Base-by-base conservation (phyloP, 2,888 invertebrate genomes). In the Amphiduros pacificus region DNA sequence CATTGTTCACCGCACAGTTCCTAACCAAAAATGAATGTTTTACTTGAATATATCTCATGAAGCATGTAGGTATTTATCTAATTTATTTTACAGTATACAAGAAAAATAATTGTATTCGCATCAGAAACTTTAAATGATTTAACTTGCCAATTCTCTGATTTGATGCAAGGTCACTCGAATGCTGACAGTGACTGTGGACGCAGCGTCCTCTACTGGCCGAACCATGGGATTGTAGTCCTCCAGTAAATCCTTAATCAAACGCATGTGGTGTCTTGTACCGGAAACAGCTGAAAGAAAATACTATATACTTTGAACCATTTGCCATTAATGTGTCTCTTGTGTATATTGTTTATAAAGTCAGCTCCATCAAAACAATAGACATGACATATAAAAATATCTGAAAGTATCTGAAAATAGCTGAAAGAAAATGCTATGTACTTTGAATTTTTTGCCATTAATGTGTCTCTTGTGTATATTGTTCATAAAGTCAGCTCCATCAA, bases 121-220 rank as follows among this genome's bases (percentile, higher is more conserved):
- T 24, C 24, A 24, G 17, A 28, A 51, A 4, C 28, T 22, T 24
- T 17, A 51, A 24, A 27, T 6, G 51, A 17, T 17, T 3, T 51
- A 49, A 56, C 56, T 56, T 49, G 48, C 56, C 44, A 56, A 49
- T 20, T 56, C 56, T 9, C 56, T 22, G 2, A 56, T 56, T 22
- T 56, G 56, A 6, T 56, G 56, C n/a, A 56, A 24, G 20, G 56
- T 56, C 26, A 56, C 41, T 6, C 56, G 26, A 11, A 56, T 26
- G 56, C 49, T 56, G 48, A 56, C 56, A 29, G 48, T 56, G 28
- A 56, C 56, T 22, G 48, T 27, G 9, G 11, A 9, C 22, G 26
- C 29, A 11, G 29, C 4, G 48, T 56, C 56, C 20, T 4, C 20
- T 4, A 56, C 56, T n/a, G 56, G 56, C n/a, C 56, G 27, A 3